A percentile compares a stretch with the other conserved stretches of the same genome.
These are phyloP conservation scores for Chorisops tibialis DNA, from an alignment of 2,888 invertebrate species.

Conservation along the genomic window DNA sequence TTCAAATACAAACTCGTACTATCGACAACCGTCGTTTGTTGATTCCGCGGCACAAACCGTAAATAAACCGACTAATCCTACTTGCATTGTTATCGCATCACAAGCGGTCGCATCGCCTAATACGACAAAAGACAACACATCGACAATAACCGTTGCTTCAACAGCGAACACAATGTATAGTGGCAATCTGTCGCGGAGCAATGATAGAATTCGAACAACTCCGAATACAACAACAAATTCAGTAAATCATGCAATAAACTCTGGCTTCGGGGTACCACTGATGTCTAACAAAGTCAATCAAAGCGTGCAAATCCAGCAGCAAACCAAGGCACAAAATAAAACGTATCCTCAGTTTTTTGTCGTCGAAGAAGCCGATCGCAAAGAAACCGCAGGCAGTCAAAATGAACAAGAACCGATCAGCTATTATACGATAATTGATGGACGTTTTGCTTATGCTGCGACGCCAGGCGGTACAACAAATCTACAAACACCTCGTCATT, in stretches of 20 bases:
- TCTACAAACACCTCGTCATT: constrained; percentile 11
- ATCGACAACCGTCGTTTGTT: constrained; percentile 61
- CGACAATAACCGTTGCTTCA: not conserved
- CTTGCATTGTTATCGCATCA: constrained; percentile 23
- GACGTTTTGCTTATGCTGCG: constrained; percentile 35
- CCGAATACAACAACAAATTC: not conserved
- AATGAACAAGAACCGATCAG: constrained; percentile 9
- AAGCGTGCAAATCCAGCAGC: constrained; percentile 54
- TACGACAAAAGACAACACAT: constrained; percentile 2
- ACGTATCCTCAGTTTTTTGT: constrained; percentile 67
- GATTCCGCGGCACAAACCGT: constrained; percentile 55
- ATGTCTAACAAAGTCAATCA: constrained; percentile 48
- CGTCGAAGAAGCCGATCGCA: constrained; percentile 38
- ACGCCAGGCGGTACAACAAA: not conserved
- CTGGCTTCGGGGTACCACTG: constrained; percentile 21
- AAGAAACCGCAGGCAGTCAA: constrained; percentile 6
- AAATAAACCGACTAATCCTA: constrained; percentile 46
- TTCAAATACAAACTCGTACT: constrained; percentile 45
- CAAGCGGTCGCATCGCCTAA: constrained; percentile 10
- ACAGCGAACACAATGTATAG: constrained; percentile 12
- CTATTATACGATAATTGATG: constrained; percentile 35
- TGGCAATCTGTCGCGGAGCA: constrained; percentile 15
- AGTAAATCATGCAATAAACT: constrained; percentile 34
- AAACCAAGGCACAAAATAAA: constrained; percentile 75
- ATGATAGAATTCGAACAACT: constrained; percentile 12